These are phyloP conservation scores for Molossus molossus DNA, from an alignment of 2,797 vertebrate genomes.

Conservation along the genomic window DNA sequence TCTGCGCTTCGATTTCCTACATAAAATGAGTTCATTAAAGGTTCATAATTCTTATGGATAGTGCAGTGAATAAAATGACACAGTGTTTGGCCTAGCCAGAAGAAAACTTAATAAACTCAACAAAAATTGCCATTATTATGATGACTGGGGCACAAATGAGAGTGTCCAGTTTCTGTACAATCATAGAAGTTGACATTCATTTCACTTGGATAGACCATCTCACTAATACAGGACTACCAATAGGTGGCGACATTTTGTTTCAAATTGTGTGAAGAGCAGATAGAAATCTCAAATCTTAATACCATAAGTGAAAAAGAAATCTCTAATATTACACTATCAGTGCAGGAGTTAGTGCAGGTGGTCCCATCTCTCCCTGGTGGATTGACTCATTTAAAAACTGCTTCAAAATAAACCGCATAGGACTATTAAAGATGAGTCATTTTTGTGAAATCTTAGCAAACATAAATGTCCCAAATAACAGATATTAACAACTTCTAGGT, in stretches of 20 bases:
- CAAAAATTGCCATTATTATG: not conserved
- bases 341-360: not conserved
- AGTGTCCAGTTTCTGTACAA: not conserved
- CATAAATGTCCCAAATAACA: not conserved
- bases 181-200: not conserved
- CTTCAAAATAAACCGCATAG: not conserved
- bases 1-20: not conserved
- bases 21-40: not conserved
- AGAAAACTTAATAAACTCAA: not conserved
- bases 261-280: not conserved
- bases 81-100: not conserved
- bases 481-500: not conserved
- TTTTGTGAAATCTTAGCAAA: constrained; percentile 35
- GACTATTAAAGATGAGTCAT: not conserved
- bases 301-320: not conserved
- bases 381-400: not conserved
- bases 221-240: not conserved
- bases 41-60: not conserved
- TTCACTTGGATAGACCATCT: not conserved
- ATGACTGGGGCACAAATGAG: not conserved
- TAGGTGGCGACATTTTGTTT: constrained; percentile 44
- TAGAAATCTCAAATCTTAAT: not conserved
- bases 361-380: not conserved
- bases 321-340: not conserved
- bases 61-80: not conserved